Evolutionary conservation across 2,797 vertebrate genomes (phyloP).

Genomic region (Margarornis squamiger): DNA sequence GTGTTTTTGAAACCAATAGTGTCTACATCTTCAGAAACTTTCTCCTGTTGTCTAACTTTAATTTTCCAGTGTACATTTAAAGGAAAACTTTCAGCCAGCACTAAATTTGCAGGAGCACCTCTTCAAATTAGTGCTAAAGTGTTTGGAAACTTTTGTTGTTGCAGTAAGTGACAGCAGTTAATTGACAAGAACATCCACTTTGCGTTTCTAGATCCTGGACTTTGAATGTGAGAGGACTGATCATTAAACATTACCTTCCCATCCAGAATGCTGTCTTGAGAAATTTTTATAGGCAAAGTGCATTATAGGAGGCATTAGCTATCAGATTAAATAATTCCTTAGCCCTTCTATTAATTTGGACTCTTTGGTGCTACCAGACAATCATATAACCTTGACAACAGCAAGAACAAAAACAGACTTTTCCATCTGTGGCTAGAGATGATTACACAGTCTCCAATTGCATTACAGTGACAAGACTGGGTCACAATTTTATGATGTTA

Average conservation of each 20-base stretch:
- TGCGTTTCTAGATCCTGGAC: neutral
- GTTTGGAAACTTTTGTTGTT: constrained; percentile 18
- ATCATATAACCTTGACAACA: neutral
- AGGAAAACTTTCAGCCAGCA: neutral
- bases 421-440: neutral
- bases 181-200: neutral
- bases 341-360: constrained; percentile 36
- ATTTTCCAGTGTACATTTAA: neutral
- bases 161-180: neutral
- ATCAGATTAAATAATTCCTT: neutral
- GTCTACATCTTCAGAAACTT: neutral
- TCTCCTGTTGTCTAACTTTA: neutral
- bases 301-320: neutral
- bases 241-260: neutral
- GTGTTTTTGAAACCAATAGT: neutral
- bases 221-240: neutral
- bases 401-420: neutral
- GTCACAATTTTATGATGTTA: neutral
- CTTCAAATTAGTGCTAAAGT: neutral
- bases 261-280: neutral
- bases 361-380: neutral
- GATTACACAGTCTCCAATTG: neutral
- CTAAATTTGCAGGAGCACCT: neutral
- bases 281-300: neutral
- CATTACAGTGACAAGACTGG: neutral